Evolutionary conservation across 2,888 invertebrate genomes (phyloP).

Genomic region (Tachina fera): DNA sequence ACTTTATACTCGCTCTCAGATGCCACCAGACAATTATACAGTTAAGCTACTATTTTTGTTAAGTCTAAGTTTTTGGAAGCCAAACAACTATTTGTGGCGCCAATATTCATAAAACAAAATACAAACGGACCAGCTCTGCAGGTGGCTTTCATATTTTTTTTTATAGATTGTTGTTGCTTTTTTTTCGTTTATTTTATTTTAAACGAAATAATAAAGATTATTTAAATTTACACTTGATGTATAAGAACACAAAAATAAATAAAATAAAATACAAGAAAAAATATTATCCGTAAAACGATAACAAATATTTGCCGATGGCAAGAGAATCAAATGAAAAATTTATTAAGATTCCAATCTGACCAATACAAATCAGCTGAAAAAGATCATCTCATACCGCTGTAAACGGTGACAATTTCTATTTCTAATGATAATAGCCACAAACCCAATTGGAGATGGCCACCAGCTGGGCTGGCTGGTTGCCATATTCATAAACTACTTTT

Average conservation of each 20-base stretch:
- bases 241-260: conserved; percentile 11
- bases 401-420: conserved; percentile 69
- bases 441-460: conserved; percentile 59
- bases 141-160: conserved; percentile 62
- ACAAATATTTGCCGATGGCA: conserved; percentile 52
- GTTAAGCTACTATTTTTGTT: conserved; percentile 49
- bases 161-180: conserved; percentile 23
- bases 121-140: conserved; percentile 61
- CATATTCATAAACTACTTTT: conserved; percentile 25
- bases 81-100: conserved; percentile 62
- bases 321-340: conserved; percentile 48
- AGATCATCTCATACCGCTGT: conserved; percentile 55
- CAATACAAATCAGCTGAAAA: conserved; percentile 53
- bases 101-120: conserved; percentile 53
- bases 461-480: conserved; percentile 51
- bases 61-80: conserved; percentile 33
- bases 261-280: not conserved
- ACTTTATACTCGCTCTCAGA: not conserved
- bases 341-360: conserved; percentile 52
- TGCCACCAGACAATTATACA: conserved; percentile 41
- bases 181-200: conserved; percentile 44
- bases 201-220: conserved; percentile 60
- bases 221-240: conserved; percentile 70
- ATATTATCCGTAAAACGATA: not conserved
- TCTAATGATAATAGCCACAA: conserved; percentile 65